Base-by-base conservation (phyloP, 2,888 invertebrate species). In the Spodoptera picta region DNA sequence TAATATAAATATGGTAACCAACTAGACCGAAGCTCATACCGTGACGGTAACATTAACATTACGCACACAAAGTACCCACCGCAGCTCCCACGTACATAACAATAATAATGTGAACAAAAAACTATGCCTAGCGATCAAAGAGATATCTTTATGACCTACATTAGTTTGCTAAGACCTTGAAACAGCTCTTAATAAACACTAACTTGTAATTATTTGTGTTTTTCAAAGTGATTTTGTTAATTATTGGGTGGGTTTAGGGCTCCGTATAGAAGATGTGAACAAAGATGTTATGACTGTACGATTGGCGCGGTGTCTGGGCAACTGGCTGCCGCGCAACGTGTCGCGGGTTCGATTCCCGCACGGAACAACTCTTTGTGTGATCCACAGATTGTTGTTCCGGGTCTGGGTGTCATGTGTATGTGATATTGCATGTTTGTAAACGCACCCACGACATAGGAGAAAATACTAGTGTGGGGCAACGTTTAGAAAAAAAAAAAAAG, bases 111-210 rank as follows among this genome's bases (percentile, higher is more conserved):
- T 62, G 47, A 70, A 83, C 83, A 85, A 88, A 87, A 36, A 87
- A 83, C 80, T 74, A 81, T 73, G 75, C 72, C 50, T 60, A 41
- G 65, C 57, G 73, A 78, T 77, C 74, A 60, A 66, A 56, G 31
- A 73, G 77, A 78, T 81, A 76, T 77, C 79, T 79, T 79, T 79
- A 77, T 83, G 87, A 84, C 87, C 87, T 83, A 87, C 80, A 85
- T 87, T 80, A 80, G 56, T 80, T 73, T 65, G 77, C 59, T 67
- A 60, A 77, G 80, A 81, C 87, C 87, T 85, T 86, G 78, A 72
- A 75, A 62, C 58, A 65, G 59, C 67, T 69, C 64, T 66, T 55
- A 77, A 63, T 73, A 74, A 64, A 58, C 48, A 63, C 41, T 60
- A 65, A 65, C 60, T 65, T 56, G 27, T 75, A 65, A 75, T 73